Evolutionary conservation across 2,888 invertebrate genomes (phyloP), one percentile per base, ranked within the genome.

Genomic region (Spisula subtruncata): DNA sequence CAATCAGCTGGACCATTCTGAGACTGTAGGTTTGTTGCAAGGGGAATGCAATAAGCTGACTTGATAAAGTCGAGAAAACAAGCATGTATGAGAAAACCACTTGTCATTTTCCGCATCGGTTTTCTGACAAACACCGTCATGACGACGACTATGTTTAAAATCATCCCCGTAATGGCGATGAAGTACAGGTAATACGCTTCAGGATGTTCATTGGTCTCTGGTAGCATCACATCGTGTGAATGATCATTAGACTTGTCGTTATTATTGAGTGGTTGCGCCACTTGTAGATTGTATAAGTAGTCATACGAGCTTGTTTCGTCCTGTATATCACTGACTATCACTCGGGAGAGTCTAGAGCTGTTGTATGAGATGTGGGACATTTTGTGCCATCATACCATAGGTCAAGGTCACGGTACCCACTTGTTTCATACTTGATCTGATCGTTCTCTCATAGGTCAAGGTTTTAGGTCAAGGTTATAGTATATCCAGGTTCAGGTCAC

Each of bases 31-130:
- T 96, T 96, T 71, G 95, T 93, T 8, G 96, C 96, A 90, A 97
- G 96, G 46, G 96, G 96, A 89, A 97, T 95, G 94, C 96, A 97
- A 93, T 96, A 96, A 85, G 95, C 94, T 48, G 96, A 95, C 89
- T 96, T 96, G 83, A 96, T 86, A 60, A 96, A 94, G 93, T 97
- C 96, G 83, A 97, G 93, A 46, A 96, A 94, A 88, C 96, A 96
- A 54, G 96, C 96, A 89, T 97, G 97, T 25, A 97, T 94, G 48
- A 97, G 93, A 92, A 97, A 97, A 35, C 96, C 96, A 89, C 96
- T 96, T 12, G 96, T 96, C 95, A 96, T 95, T 85, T 95, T 94
- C 10, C 96, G 94, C 60, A 96, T 92, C 16, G 93, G 94, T 81
- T 95, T 92, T 56, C 96, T 94, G 20, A 95, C 87, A 46, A 96